Percentiles rank a stretch among this genome's conserved stretches.
phyloP scores from a whole-genome alignment of 2,888 invertebrate genomes.

The Vesta saturnalis region DNA sequence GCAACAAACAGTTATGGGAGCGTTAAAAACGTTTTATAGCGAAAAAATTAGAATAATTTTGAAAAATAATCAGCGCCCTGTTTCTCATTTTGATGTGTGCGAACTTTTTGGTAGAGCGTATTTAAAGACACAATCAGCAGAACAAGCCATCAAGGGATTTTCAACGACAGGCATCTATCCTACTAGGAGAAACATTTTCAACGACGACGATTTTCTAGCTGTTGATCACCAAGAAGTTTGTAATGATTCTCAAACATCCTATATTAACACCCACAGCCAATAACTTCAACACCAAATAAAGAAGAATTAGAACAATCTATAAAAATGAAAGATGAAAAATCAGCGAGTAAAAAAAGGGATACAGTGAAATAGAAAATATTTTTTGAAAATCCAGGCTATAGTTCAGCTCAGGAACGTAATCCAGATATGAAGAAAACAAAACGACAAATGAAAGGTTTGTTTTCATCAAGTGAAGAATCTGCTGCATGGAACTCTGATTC shows the following conservation, averaged over 20 bases:
- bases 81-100: too few relatives aligned
- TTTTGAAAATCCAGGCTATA: background rate
- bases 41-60: background rate
- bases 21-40: too few relatives aligned
- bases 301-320: background rate
- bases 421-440: slow-evolving; percentile 1
- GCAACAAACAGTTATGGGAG: slow-evolving; percentile 34
- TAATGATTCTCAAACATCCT: background rate
- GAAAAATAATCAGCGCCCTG: background rate
- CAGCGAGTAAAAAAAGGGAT: background rate
- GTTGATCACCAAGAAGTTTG: background rate
- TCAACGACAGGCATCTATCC: too few relatives aligned
- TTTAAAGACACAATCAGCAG: too few relatives aligned
- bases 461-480: background rate
- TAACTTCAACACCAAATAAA: background rate
- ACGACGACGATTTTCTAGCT: background rate
- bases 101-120: too few relatives aligned
- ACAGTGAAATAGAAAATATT: background rate
- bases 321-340: background rate
- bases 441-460: background rate
- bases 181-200: background rate
- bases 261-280: background rate
- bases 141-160: background rate
- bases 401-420: background rate
- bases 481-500: background rate